A percentile compares a stretch with the other conserved stretches of the same genome.
Evolutionary conservation across 2,113 vertebrate species (phyloP).

Genomic region (Pelvicachromis taeniatus): DNA sequence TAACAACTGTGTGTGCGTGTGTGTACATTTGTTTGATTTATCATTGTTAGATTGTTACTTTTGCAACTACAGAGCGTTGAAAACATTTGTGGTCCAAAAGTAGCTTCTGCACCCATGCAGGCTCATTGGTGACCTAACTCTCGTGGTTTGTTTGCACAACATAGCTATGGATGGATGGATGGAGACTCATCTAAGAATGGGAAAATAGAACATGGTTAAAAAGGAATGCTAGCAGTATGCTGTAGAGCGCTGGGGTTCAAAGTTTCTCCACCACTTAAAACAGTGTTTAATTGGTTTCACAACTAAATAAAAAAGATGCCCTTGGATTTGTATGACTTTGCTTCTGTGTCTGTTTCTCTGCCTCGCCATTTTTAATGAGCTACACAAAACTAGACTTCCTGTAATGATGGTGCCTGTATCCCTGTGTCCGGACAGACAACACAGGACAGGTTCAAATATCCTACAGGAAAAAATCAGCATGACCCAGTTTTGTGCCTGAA

Average conservation of each 20-base stretch:
- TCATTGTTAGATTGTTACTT: slow-evolving; percentile 17
- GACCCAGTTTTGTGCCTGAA: accelerated
- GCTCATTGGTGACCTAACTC: slow-evolving; percentile 4
- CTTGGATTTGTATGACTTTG: slow-evolving; percentile 34
- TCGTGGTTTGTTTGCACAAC: slow-evolving; percentile 58
- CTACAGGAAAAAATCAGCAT: neutral
- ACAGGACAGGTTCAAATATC: neutral
- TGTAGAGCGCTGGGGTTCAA: slow-evolving; percentile 36
- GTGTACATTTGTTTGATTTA: slow-evolving; percentile 5
- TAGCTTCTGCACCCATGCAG: slow-evolving; percentile 16
- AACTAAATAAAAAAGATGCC: slow-evolving; percentile 54
- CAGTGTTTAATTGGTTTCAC: slow-evolving; percentile 48
- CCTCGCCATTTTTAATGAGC: neutral
- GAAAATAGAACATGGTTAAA: neutral
- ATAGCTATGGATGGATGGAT: slow-evolving; percentile 17
- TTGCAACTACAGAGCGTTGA: slow-evolving; percentile 9
- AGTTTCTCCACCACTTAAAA: slow-evolving; percentile 45
- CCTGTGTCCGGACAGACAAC: neutral
- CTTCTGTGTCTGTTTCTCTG: slow-evolving; percentile 2
- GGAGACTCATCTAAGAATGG: slow-evolving; percentile 12
- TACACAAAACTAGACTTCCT: neutral
- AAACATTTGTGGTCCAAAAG: slow-evolving; percentile 11
- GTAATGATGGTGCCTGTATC: neutral
- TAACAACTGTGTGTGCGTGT: neutral
- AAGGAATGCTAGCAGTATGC: slow-evolving; percentile 5